These are phyloP conservation scores for Caenorhabditis plicata DNA, from an alignment of 2,888 invertebrate genomes.

Conservation along the genomic window DNA sequence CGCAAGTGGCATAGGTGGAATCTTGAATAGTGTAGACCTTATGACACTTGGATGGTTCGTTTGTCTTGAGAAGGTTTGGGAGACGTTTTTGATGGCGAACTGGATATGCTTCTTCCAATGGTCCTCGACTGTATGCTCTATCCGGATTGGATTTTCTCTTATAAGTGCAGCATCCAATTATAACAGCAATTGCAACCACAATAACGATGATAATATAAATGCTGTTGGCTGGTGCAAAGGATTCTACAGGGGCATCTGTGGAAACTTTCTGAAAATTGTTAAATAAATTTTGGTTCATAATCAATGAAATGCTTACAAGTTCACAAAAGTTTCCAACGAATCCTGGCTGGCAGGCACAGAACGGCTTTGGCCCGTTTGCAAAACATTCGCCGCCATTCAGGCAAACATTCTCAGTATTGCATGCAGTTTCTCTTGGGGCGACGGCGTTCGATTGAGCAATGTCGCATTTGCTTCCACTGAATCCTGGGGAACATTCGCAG, in stretches of 20 bases:
- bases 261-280: too few relatives aligned
- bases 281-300: too few relatives aligned
- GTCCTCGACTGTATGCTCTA: constrained; percentile 7
- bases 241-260: constrained; percentile 1
- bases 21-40: too few relatives aligned
- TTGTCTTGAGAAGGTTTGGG: too few relatives aligned
- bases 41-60: too few relatives aligned
- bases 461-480: constrained; percentile 17
- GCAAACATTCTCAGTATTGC: constrained; percentile 16
- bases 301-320: background rate
- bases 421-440: constrained; percentile 1
- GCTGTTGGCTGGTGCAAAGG: constrained; percentile 6
- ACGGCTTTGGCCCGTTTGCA: constrained; percentile 20
- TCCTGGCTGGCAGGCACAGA: constrained; percentile 18
- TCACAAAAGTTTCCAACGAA: constrained; percentile 27
- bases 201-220: constrained; percentile 6
- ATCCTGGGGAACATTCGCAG: constrained; percentile 25
- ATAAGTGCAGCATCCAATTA: constrained; percentile 11
- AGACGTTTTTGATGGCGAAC: too few relatives aligned
- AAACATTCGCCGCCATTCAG: constrained; percentile 27
- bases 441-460: background rate
- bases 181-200: background rate
- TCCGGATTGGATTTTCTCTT: constrained; percentile 5
- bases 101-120: constrained; percentile 4
- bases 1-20: too few relatives aligned